Evolutionary conservation across 2,888 invertebrate species (phyloP), one percentile per base, ranked within the genome.

Genomic region (Macropis europaea): DNA sequence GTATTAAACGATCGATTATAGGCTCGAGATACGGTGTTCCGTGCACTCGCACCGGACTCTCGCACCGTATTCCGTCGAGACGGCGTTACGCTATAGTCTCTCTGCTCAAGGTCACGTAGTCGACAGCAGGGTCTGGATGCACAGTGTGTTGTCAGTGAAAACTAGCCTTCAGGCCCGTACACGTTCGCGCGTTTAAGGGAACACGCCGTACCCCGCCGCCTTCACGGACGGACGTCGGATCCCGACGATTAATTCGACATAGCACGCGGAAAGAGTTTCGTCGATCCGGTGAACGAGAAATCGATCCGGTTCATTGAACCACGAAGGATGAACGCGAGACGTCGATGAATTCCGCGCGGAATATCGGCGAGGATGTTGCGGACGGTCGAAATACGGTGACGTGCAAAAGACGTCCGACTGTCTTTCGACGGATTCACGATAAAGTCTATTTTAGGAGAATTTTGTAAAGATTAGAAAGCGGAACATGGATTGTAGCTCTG

Each of bases 261-360:
- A 45, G 45, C 24, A n/a, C 36, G 32, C 24, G 15, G 3, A 24
- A 7, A 22, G 24, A 34, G 26, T 34, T 30, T 42, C 13, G 17
- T 26, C 40, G 38, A n/a, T 30, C 19, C 57, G n/a, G n/a, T 38
- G 47, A 48, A 40, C 38, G 47, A 48, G 64, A 64, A 48, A 60
- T 60, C 48, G 42, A 62, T 62, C 62, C 62, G 50, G 64, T 62
- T 67, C 64, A 24, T 45, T 47, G 63, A 62, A 67, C 63, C 45
- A 38, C 45, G 38, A 38, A 26, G 52, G 36, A 63, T 36, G 43
- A 62, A 36, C n/a, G 19, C 9, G 19, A 42, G 5, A 17, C 3
- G 40, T 2, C n/a, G 40, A 42, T 34, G 28, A 38, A 34, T 62
- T 43, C 66, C 63, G 34, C 26, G 13, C 50, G 62, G 62, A 66